Evolutionary conservation across 2,888 invertebrate species (phyloP).

Genomic region (Anorthoa munda): DNA sequence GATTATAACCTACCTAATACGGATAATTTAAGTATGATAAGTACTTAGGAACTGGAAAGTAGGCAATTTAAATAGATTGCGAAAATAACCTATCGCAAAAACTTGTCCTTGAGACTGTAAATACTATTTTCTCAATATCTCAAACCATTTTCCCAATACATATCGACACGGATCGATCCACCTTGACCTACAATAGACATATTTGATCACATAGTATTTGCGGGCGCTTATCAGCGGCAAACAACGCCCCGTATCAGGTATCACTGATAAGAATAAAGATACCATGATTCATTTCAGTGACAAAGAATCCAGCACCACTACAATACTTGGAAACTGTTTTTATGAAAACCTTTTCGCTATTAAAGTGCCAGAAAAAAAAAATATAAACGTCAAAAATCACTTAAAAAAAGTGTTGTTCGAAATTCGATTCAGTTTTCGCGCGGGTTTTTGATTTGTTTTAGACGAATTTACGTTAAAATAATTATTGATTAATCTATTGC

Average conservation of each 20-base stretch:
- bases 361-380: neutral
- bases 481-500: conserved; percentile 6
- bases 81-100: neutral
- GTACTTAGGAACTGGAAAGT: too few species aligned
- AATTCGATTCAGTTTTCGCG: neutral
- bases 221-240: conserved; percentile 71
- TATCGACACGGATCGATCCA: conserved; percentile 48
- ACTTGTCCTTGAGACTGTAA: conserved; percentile 22
- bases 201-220: conserved; percentile 68
- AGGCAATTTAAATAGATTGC: neutral
- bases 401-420: neutral
- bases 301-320: conserved; percentile 50
- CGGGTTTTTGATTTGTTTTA: conserved; percentile 1
- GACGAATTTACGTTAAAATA: neutral
- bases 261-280: conserved; percentile 73
- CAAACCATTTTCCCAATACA: conserved; percentile 33
- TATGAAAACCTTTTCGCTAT: neutral
- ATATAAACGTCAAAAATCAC: neutral
- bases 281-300: conserved; percentile 72
- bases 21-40: too few species aligned
- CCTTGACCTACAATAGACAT: conserved; percentile 77
- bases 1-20: too few species aligned
- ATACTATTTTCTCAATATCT: conserved; percentile 13
- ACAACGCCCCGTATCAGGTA: conserved; percentile 83
- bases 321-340: conserved; percentile 36